These are phyloP conservation scores for Melanogrammus aeglefinus DNA, from an alignment of 2,797 vertebrate genomes.

Conservation along the genomic window DNA sequence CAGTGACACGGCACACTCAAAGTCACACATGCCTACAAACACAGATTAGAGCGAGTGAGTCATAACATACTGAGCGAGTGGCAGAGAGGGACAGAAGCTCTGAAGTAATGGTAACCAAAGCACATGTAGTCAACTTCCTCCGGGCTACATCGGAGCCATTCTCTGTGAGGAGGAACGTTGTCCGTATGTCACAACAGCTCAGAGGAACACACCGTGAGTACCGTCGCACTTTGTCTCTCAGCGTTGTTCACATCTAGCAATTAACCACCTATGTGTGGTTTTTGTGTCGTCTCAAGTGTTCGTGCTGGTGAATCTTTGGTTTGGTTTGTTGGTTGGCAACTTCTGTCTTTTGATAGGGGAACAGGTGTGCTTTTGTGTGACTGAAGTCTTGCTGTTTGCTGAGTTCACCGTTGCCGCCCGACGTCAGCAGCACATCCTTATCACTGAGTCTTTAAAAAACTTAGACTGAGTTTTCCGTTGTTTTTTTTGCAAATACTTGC, in stretches of 20 bases:
- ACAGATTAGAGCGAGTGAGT: conserved; percentile 53
- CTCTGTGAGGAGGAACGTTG: neutral
- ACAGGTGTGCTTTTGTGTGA: neutral
- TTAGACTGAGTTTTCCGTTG: neutral
- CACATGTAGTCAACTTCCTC: neutral
- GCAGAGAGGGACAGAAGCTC: neutral
- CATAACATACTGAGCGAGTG: conserved; percentile 35
- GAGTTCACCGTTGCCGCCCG: neutral
- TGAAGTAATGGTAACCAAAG: neutral
- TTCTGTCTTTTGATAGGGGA: neutral
- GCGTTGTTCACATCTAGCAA: neutral
- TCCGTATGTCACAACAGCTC: neutral
- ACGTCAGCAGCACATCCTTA: neutral
- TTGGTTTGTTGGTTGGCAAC: neutral
- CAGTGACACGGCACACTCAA: conserved; percentile 38
- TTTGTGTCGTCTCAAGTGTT: neutral
- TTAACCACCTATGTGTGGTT: neutral
- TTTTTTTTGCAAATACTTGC: neutral
- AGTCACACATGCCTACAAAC: conserved; percentile 29
- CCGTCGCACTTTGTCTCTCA: neutral
- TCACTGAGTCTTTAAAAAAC: neutral
- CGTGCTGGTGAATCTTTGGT: neutral
- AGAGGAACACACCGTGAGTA: neutral
- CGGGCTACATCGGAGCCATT: neutral
- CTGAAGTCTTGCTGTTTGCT: neutral